Base-by-base conservation (phyloP, 2,888 invertebrate species). In the Catocala sponsa region DNA sequence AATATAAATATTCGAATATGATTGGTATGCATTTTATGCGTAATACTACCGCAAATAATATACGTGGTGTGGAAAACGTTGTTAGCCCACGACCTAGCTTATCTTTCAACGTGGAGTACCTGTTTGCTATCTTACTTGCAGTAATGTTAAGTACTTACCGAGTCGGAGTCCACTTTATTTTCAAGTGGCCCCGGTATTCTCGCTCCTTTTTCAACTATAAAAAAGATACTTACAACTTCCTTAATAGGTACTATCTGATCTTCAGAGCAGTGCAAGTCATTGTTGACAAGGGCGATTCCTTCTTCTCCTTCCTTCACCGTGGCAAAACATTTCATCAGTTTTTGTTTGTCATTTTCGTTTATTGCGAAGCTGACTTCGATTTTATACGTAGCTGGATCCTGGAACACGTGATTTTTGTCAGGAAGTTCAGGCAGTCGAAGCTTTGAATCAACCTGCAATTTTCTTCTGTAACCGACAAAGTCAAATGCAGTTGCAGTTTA, bases 111-210 rank as follows among this genome's bases (percentile, higher is more conserved):
- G 25, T 25, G 1, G 25, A 25, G 25, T 25, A 25, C 25, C 2
- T 25, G 25, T 25, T 25, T 25, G 25, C 25, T 4, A 25, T 25
- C 25, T 25, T 25, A 25, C 25, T 25, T 25, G 25, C 2, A 25
- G 25, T 25, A 1, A 25, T 25, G 25, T 25, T 25, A 25, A 25
- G 25, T 25, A 25, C 2, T 89, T 61, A 94, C 93, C 60, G 74
- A 84, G 59, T 89, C 83, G 0, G 85, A 77, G 59, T 92, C 87
- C 0, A 92, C 88, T 82, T 94, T 92, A 84, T 91, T 94, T 61
- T 88, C 89, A 13, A 92, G 83, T 59, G 87, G 83, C 0, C 93
- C 77, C 0, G 91, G 89, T 58, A 68, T 74, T 52, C 84, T 77
- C 51, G 70, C 53, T 5, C 74, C 50, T 52, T 85, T 85, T 0